Evolutionary conservation across 2,113 vertebrate species (phyloP), one percentile per base, ranked within the genome.

Genomic region (Gymnogyps californianus): DNA sequence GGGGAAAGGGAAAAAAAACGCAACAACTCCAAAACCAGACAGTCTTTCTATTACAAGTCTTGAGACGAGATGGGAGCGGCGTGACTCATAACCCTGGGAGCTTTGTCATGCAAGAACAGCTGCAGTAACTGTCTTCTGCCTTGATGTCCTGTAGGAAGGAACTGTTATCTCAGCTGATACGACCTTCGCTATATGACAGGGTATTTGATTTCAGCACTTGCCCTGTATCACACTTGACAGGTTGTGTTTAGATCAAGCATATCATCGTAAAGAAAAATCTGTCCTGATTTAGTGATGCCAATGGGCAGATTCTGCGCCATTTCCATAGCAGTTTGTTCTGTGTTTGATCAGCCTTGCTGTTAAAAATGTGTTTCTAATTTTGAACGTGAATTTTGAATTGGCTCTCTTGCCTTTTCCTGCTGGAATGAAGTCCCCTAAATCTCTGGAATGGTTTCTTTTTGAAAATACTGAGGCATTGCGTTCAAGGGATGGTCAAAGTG

Each of bases 391-490:
- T 70, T 52, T 46, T 34, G 36, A n/a, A 2, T 5, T 6, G 28
- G 0, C 18, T 52, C 51, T 18, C 2, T 0, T 22, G 59, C 52
- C 55, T 65, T 42, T 64, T 34, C 57, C 80, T 47, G 81, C 38
- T 38, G 51, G 28, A 54, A 19, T 9, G 4, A 9, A 46, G 71
- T 4, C 13, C 16, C 54, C 34, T 19, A 4, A 10, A 20, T 3
- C 14, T 16, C 51, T 22, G 59, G 34, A 31, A n/a, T 69, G 31
- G 44, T 49, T 69, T 32, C n/a, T 49, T 32, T 32, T 16, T 34
- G 49, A 3, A 10, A 31, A 38, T 3, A 9, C 15, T 1, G 29
- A 74, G 59, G 42, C 5, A 2, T 1, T 7, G 4, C 0, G 1
- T 9, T 17, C 13, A 3, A 10, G 47, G 59, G 47, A 1, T 7